A percentile compares a stretch with the other conserved stretches of the same genome.
phyloP scores from a whole-genome alignment of 2,113 vertebrate genomes.

The Leptosomus discolor region DNA sequence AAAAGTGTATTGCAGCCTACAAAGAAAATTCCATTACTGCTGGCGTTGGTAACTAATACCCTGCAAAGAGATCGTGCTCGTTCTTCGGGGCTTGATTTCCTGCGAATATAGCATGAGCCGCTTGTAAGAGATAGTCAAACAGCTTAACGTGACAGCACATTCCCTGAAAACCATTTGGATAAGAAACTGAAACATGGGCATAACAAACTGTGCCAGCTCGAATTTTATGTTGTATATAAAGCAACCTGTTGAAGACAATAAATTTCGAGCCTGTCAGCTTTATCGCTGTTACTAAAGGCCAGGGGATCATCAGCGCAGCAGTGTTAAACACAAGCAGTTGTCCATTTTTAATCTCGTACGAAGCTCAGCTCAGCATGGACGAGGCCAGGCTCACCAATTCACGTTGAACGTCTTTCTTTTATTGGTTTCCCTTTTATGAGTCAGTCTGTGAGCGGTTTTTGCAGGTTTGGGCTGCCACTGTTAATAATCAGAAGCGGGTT shows the following conservation, averaged over 20 bases:
- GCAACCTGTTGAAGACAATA: slow-evolving; percentile 56
- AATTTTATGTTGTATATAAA: slow-evolving; percentile 62
- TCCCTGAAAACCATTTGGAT: slow-evolving; percentile 61
- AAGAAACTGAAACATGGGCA: slow-evolving; percentile 10
- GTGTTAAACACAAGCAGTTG: slow-evolving; percentile 27
- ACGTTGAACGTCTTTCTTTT: background rate
- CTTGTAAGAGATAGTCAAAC: slow-evolving; percentile 16
- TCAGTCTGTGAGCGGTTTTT: background rate
- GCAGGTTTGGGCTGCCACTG: background rate
- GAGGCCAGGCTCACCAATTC: background rate
- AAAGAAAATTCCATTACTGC: slow-evolving; percentile 40
- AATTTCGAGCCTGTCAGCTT: slow-evolving; percentile 35
- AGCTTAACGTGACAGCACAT: slow-evolving; percentile 48
- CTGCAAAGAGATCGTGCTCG: slow-evolving; percentile 39
- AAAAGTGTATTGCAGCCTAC: slow-evolving; percentile 43
- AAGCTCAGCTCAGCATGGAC: background rate
- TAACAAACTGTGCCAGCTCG: slow-evolving; percentile 16
- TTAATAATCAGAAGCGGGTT: background rate
- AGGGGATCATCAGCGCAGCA: background rate
- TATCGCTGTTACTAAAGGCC: slow-evolving; percentile 40
- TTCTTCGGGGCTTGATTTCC: slow-evolving; percentile 48
- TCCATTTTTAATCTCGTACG: slow-evolving; percentile 19
- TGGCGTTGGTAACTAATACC: slow-evolving; percentile 38
- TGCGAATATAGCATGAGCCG: slow-evolving; percentile 21
- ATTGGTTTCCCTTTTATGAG: background rate